Evolutionary conservation across 2,888 invertebrate genomes (phyloP).

Genomic region (Noctua comes): DNA sequence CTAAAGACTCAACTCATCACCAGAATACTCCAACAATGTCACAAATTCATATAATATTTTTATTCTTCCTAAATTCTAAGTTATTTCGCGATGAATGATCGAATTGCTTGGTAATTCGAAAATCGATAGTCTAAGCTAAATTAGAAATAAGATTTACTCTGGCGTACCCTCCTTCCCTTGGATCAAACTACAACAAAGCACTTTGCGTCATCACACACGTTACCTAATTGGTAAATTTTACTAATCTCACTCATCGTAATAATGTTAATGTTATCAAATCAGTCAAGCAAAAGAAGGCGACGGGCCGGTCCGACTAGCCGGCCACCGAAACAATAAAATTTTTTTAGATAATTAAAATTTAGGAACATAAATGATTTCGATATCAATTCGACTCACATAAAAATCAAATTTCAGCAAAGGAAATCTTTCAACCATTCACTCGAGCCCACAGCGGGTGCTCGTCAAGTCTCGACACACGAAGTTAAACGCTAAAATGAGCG

Average conservation of each 20-base stretch:
- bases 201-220: constrained; percentile 83
- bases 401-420: constrained; percentile 63
- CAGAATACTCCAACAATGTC: constrained; percentile 78
- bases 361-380: constrained; percentile 74
- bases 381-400: constrained; percentile 53
- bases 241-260: constrained; percentile 86
- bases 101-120: constrained; percentile 89
- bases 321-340: constrained; percentile 53
- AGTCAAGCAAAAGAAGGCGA: constrained; percentile 81
- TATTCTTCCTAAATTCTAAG: constrained; percentile 84
- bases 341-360: constrained; percentile 73
- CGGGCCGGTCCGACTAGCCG: constrained; percentile 63
- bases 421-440: constrained; percentile 73
- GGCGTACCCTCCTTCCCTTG: constrained; percentile 81
- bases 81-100: constrained; percentile 90
- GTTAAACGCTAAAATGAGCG: constrained; percentile 88
- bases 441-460: constrained; percentile 77
- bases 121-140: constrained; percentile 84
- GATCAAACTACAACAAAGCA: constrained; percentile 84
- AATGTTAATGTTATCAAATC: constrained; percentile 82
- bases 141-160: constrained; percentile 86
- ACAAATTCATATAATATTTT: constrained; percentile 86
- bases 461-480: constrained; percentile 78
- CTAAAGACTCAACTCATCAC: constrained; percentile 73
- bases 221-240: constrained; percentile 83